Evolutionary conservation across 2,888 invertebrate genomes (phyloP), one percentile per base, ranked within the genome.

Genomic region (Sericinus montela): DNA sequence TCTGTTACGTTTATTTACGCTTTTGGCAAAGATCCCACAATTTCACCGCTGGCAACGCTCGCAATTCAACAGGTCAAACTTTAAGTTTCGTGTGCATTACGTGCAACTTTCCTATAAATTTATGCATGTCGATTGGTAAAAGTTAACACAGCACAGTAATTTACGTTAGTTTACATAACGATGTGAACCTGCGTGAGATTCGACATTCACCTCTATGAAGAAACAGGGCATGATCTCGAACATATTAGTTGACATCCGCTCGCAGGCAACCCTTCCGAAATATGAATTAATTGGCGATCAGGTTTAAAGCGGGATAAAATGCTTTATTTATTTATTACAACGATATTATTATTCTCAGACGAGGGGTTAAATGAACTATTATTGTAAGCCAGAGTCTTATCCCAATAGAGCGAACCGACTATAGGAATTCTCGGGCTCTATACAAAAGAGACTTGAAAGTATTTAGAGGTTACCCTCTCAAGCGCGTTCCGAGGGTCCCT

Each of bases 201-300:
- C 8, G n/a, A 10, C 4, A 8, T 23, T 23, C 9, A 10, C 14
- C 32, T 30, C 8, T 25, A n/a, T 16, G 15, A 11, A n/a, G 40
- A 40, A 11, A 4, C 11, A 11, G 32, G 19, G 30, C 32, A 19
- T 32, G 19, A 52, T 57, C 58, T 57, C 56, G 56, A 65, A 63
- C 66, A 62, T n/a, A n/a, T 71, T 72, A 70, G 68, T 67, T 62
- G 58, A 57, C 60, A 44, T 63, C 60, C 67, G 67, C 54, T 63
- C 52, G 51, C 59, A 56, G 55, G 49, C 54, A 39, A 50, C 45
- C 58, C 71, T 62, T 67, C 56, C 51, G 53, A 61, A 52, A 55
- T 54, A 57, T 60, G 65, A 69, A 71, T 69, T 71, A 69, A 65
- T 68, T 63, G 61, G 55, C 60, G 56, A 69, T 72, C 72, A 63